Conservation (phyloP, 2,888 invertebrate species). For the Agelastica alni region DNA sequence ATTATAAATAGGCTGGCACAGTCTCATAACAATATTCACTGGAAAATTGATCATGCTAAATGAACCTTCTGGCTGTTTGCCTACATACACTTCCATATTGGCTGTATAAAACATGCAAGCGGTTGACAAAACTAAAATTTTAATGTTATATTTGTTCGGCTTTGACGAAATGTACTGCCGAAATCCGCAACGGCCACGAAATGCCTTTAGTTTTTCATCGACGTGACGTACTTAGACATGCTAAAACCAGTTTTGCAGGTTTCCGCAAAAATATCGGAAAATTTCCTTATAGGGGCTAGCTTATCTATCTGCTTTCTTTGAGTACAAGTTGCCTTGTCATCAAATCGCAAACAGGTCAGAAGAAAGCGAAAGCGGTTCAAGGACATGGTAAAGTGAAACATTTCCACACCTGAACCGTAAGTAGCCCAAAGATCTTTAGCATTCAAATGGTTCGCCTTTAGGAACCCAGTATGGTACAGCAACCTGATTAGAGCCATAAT, state of each 20-base stretch:
- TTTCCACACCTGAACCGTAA: slow-evolving; percentile 23
- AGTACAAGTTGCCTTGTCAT: not conserved
- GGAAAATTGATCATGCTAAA: slow-evolving; percentile 16
- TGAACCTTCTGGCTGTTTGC: slow-evolving; percentile 28
- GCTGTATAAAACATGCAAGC: slow-evolving; percentile 16
- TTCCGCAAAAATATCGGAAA: not conserved
- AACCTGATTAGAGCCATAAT: slow-evolving; percentile 17
- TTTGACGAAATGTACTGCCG: slow-evolving; percentile 6
- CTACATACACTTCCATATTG: slow-evolving; percentile 30
- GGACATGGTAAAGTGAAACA: too few species aligned
- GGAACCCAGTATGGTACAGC: slow-evolving; percentile 21
- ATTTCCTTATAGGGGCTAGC: slow-evolving; percentile 3
- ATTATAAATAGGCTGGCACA: slow-evolving; percentile 3
- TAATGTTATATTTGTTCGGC: not conserved
- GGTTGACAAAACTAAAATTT: not conserved
- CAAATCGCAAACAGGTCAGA: too few species aligned
- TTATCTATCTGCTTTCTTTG: not conserved
- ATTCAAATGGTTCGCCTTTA: slow-evolving; percentile 18
- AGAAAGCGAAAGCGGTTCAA: too few species aligned
- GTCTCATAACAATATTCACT: slow-evolving; percentile 17
- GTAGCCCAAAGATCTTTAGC: slow-evolving; percentile 21
- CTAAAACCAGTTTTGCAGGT: not conserved
- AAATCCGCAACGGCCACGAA: slow-evolving; percentile 14
- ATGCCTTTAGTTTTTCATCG: slow-evolving; percentile 15
- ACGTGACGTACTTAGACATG: slow-evolving; percentile 5